Percentiles rank a stretch among this genome's conserved stretches.
Evolutionary conservation across 2,797 vertebrate genomes (phyloP).

Genomic region (Myoxocephalus aenaeus): DNA sequence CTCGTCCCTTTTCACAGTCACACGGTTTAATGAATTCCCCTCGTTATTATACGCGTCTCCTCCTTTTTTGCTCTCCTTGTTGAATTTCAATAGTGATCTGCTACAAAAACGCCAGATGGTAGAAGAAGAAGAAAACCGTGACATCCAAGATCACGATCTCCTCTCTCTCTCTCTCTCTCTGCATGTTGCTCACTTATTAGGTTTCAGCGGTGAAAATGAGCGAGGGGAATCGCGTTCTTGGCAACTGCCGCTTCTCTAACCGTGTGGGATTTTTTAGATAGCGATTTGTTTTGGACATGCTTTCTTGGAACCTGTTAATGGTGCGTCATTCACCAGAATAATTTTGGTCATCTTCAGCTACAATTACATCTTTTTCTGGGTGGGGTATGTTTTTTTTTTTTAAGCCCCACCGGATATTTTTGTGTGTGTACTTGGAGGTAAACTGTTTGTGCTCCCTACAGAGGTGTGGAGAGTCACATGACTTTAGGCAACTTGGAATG

Average conservation of each 20-base stretch:
- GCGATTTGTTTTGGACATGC: constrained; percentile 23
- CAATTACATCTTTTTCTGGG: not conserved
- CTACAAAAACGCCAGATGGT: constrained; percentile 29
- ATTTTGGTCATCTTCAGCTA: not conserved
- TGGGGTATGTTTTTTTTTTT: constrained; percentile 17
- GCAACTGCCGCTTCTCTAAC: constrained; percentile 1
- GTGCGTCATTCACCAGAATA: not conserved
- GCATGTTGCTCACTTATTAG: constrained; percentile 29
- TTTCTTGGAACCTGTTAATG: constrained; percentile 2
- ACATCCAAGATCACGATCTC: constrained; percentile 29
- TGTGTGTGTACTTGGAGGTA: not conserved
- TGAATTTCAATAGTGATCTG: constrained; percentile 31
- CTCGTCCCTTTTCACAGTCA: constrained; percentile 16
- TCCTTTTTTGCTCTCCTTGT: constrained; percentile 5
- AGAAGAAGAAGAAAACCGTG: not conserved
- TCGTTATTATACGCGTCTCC: constrained; percentile 20
- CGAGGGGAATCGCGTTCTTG: not conserved
- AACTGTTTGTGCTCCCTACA: not conserved
- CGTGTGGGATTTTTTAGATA: constrained; percentile 2
- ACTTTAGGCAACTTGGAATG: constrained; percentile 1
- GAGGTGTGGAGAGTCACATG: constrained; percentile 5
- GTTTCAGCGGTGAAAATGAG: constrained; percentile 15
- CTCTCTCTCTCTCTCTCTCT: constrained; percentile 20
- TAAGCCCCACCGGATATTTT: constrained; percentile 17
- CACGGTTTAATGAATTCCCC: constrained; percentile 23